A percentile compares a stretch with the other conserved stretches of the same genome.
These are phyloP conservation scores for Sinelater perroti DNA, from an alignment of 2,888 invertebrate species.

Conservation along the genomic window DNA sequence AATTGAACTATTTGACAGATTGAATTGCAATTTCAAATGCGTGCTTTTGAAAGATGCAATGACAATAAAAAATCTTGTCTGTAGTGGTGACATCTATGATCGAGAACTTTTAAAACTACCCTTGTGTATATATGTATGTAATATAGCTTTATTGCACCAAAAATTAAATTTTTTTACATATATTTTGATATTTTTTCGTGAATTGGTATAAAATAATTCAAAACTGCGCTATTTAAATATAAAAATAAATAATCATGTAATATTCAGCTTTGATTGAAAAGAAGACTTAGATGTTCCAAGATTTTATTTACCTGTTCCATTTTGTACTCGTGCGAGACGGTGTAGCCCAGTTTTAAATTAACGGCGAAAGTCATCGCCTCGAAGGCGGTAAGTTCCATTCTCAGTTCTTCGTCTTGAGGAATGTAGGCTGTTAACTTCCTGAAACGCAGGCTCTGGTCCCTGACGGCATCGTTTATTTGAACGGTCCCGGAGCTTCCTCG, in stretches of 20 bases:
- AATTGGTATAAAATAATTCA: too few relatives aligned
- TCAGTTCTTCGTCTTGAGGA: constrained; percentile 79
- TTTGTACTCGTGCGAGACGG: constrained; percentile 73
- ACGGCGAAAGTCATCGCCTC: constrained; percentile 83
- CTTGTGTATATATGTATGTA: too few relatives aligned
- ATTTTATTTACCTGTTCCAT: constrained; percentile 74
- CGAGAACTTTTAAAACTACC: too few relatives aligned
- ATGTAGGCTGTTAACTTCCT: constrained; percentile 84
- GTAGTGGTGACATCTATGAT: too few relatives aligned
- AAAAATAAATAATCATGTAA: neutral
- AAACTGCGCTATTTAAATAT: neutral
- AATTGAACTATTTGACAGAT: too few relatives aligned
- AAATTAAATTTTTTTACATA: neutral
- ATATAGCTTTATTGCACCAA: too few relatives aligned
- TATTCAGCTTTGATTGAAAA: too few relatives aligned
- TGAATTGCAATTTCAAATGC: too few relatives aligned
- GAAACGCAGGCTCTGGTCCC: constrained; percentile 79
- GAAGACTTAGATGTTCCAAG: too few relatives aligned
- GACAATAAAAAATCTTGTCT: too few relatives aligned
- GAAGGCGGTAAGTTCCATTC: constrained; percentile 75
- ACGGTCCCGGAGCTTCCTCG: constrained; percentile 55
- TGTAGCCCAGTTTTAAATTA: constrained; percentile 77
- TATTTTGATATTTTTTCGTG: neutral
- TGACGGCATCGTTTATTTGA: constrained; percentile 63
- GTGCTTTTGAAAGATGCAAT: too few relatives aligned